These are phyloP conservation scores for Doryteuthis pealeii DNA, from an alignment of 1,140 invertebrate genomes.

Conservation along the genomic window DNA sequence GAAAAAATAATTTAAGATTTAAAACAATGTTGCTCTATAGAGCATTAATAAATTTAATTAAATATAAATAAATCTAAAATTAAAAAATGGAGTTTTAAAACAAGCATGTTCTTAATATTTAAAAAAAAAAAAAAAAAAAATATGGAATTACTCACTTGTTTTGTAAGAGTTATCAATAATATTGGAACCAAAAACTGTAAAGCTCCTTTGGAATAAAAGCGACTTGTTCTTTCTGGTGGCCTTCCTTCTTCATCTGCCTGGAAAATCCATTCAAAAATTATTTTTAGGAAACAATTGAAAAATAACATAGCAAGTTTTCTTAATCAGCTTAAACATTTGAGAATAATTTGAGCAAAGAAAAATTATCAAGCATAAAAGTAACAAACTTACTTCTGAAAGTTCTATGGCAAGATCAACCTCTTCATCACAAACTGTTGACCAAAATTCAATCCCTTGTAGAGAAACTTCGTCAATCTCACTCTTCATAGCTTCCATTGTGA, in stretches of 20 bases:
- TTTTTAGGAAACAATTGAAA: background rate
- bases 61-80: too few relatives aligned
- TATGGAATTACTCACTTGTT: conserved; percentile 76
- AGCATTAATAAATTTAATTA: too few relatives aligned
- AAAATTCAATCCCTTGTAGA: conserved; percentile 99
- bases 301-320: too few relatives aligned
- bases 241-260: conserved; percentile 83
- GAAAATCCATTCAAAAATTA: conserved; percentile 11
- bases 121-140: too few relatives aligned
- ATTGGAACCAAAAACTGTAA: conserved; percentile 93
- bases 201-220: conserved; percentile 92
- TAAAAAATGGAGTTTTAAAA: too few relatives aligned
- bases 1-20: too few relatives aligned
- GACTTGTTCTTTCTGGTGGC: conserved; percentile 85
- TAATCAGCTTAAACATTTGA: too few relatives aligned
- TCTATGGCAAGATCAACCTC: conserved; percentile 97
- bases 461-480: conserved; percentile 93
- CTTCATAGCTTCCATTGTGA: conserved; percentile 98
- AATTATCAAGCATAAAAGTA: too few relatives aligned
- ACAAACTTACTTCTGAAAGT: conserved; percentile 75
- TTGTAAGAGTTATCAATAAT: conserved; percentile 89
- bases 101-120: too few relatives aligned
- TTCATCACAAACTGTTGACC: conserved; percentile 99
- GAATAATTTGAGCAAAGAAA: too few relatives aligned
- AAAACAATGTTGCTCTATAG: too few relatives aligned